A percentile compares a stretch with the other conserved stretches of the same genome.
phyloP scores from a whole-genome alignment of 2,797 vertebrate species.

The Lophius americanus region DNA sequence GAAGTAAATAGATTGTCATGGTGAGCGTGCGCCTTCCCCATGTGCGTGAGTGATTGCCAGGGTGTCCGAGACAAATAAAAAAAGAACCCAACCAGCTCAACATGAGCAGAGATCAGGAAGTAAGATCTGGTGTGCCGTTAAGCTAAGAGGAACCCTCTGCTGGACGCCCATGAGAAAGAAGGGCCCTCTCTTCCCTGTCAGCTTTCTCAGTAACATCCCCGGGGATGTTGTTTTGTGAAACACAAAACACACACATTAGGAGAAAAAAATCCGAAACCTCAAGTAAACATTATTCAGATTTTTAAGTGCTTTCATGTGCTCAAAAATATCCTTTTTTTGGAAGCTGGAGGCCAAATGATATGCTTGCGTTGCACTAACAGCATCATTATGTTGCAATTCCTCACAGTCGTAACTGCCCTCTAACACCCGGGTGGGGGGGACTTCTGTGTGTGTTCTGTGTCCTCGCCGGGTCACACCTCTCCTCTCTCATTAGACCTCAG shows the following conservation, averaged over 20 bases:
- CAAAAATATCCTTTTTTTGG: slow-evolving; percentile 71
- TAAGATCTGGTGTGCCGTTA: slow-evolving; percentile 42
- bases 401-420: slow-evolving; percentile 58
- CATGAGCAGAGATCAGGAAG: slow-evolving; percentile 26
- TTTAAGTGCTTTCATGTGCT: slow-evolving; percentile 74
- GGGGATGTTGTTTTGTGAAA: slow-evolving; percentile 46
- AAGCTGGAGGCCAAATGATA: slow-evolving; percentile 78
- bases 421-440: slow-evolving; percentile 54
- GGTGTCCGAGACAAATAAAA: slow-evolving; percentile 43
- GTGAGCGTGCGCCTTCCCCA: slow-evolving; percentile 31
- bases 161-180: slow-evolving; percentile 40
- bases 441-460: slow-evolving; percentile 36
- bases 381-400: slow-evolving; percentile 75
- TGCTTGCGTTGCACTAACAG: slow-evolving; percentile 67
- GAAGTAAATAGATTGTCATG: slow-evolving; percentile 71
- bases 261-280: slow-evolving; percentile 47
- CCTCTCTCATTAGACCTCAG: slow-evolving; percentile 59
- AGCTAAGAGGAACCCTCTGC: slow-evolving; percentile 32
- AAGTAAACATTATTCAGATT: slow-evolving; percentile 74
- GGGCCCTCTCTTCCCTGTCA: slow-evolving; percentile 20
- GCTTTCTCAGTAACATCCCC: slow-evolving; percentile 37
- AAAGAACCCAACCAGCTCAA: slow-evolving; percentile 19
- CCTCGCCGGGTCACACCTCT: slow-evolving; percentile 67
- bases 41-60: slow-evolving; percentile 24
- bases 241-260: slow-evolving; percentile 44